Evolutionary conservation across 2,888 invertebrate species (phyloP).

Genomic region (Aspidiotus destructor): DNA sequence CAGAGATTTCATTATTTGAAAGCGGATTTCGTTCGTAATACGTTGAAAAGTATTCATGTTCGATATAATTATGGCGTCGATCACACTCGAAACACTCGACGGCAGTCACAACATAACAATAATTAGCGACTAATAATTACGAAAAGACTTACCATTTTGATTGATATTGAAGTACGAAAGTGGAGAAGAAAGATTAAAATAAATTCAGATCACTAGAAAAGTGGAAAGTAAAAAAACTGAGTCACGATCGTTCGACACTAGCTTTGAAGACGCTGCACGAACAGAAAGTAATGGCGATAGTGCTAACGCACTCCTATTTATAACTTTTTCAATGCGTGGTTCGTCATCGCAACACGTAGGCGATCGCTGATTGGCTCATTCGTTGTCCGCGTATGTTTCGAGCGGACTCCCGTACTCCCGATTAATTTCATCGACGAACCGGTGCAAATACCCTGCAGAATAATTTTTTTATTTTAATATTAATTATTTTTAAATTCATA

Average conservation of each 20-base stretch:
- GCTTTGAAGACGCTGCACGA: constrained; percentile 30
- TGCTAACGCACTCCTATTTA: constrained; percentile 25
- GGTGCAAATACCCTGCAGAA: too few relatives aligned
- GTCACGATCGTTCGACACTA: constrained; percentile 3
- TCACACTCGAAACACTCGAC: not conserved
- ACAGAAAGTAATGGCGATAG: constrained; percentile 13
- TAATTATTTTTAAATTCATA: too few relatives aligned
- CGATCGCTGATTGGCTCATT: not conserved
- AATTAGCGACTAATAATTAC: not conserved
- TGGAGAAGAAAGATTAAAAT: not conserved
- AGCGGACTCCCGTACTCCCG: too few relatives aligned
- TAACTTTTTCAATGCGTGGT: constrained; percentile 18
- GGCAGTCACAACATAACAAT: not conserved
- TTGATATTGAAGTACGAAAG: constrained; percentile 3
- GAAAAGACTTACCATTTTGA: constrained; percentile 14
- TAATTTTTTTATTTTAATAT: too few relatives aligned
- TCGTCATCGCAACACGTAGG: constrained; percentile 1
- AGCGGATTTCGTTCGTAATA: too few relatives aligned
- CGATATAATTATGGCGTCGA: not conserved
- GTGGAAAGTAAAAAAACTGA: not conserved
- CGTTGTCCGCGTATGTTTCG: too few relatives aligned
- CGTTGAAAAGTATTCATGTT: too few relatives aligned
- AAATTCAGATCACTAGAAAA: not conserved
- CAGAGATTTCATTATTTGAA: not conserved
- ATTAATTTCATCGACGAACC: too few relatives aligned